Evolutionary conservation across 2,888 invertebrate genomes (phyloP).

Genomic region (Phalera bucephala): DNA sequence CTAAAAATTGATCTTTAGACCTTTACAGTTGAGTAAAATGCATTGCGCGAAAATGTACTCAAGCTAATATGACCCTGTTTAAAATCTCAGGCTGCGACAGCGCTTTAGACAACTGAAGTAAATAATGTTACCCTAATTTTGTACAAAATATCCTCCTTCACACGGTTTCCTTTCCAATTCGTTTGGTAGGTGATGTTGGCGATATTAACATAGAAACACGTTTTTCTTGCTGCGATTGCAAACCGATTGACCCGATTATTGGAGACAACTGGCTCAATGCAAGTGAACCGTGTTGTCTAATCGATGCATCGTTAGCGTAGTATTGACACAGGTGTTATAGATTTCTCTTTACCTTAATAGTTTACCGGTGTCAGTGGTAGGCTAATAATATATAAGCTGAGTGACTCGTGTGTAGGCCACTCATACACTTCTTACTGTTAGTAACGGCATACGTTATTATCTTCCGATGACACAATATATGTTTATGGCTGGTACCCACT

Average conservation of each 20-base stretch:
- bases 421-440: slow-evolving; percentile 55
- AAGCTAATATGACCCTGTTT: no score
- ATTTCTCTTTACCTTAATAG: slow-evolving; percentile 59
- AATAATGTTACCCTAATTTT: no score
- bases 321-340: slow-evolving; percentile 40
- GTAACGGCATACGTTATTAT: slow-evolving; percentile 69
- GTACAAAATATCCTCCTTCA: no score
- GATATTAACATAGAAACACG: not conserved
- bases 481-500: not conserved
- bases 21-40: no score
- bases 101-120: no score
- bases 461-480: slow-evolving; percentile 55
- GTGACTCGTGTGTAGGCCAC: slow-evolving; percentile 52
- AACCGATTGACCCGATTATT: slow-evolving; percentile 25
- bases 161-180: no score
- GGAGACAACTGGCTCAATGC: slow-evolving; percentile 8
- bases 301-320: slow-evolving; percentile 31
- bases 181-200: no score
- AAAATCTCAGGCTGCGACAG: no score
- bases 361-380: slow-evolving; percentile 48
- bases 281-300: slow-evolving; percentile 40
- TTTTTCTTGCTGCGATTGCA: not conserved
- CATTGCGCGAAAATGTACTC: no score
- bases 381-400: slow-evolving; percentile 57
- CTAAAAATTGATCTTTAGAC: no score